These are phyloP conservation scores for Intellagama lesueurii DNA, from an alignment of 2,797 vertebrate genomes.

Conservation along the genomic window DNA sequence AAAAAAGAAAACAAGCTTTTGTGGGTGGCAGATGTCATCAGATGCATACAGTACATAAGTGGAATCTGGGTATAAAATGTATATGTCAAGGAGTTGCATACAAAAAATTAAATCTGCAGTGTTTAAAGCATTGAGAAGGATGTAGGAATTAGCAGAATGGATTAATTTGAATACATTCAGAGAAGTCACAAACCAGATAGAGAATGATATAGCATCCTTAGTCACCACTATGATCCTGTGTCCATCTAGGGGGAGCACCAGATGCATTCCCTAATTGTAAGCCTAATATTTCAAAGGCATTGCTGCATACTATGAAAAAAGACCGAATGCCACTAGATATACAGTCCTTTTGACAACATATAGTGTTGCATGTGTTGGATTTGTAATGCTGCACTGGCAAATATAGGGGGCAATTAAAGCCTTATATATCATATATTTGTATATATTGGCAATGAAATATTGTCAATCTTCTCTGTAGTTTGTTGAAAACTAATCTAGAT, in stretches of 20 bases:
- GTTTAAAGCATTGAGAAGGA: not conserved
- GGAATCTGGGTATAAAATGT: not conserved
- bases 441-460: too few species aligned
- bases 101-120: not conserved
- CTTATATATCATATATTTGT: too few species aligned
- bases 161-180: not conserved
- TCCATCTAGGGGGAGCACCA: not conserved
- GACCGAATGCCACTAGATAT: not conserved
- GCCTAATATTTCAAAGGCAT: not conserved
- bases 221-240: not conserved
- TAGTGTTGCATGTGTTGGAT: not conserved
- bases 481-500: not conserved
- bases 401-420: not conserved
- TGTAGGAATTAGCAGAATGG: not conserved
- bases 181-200: not conserved
- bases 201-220: not conserved
- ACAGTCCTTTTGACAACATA: too few species aligned
- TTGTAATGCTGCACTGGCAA: not conserved
- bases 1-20: too few species aligned
- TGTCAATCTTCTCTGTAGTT: not conserved
- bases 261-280: not conserved
- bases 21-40: too few species aligned
- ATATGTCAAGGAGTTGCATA: not conserved
- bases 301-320: not conserved
- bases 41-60: not conserved